A percentile compares a stretch with the other conserved stretches of the same genome.
These are phyloP conservation scores for Palythoa grandiflora DNA, from an alignment of 92 coral and sea anemone genomes.

Conservation along the genomic window DNA sequence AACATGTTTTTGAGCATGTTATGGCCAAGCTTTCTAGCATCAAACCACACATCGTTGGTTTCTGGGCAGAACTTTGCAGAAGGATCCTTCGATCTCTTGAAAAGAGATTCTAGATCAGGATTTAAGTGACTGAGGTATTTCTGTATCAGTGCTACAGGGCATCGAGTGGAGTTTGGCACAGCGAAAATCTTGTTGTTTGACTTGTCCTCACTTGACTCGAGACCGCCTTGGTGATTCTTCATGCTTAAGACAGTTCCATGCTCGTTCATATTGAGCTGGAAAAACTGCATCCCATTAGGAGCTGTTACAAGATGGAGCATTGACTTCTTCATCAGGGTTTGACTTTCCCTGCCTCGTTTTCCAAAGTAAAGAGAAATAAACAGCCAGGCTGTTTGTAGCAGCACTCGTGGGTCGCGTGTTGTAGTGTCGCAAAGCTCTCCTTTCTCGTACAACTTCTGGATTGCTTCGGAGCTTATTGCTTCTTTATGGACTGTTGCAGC, in stretches of 20 bases:
- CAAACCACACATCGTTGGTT: constrained; percentile 35
- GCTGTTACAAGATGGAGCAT: constrained; percentile 45
- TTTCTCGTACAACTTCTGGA: constrained; percentile 36
- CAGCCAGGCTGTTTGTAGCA: constrained; percentile 59
- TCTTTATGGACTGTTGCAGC: constrained; percentile 19
- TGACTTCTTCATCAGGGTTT: constrained; percentile 61
- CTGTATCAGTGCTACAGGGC: too few species aligned
- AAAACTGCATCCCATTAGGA: constrained; percentile 30
- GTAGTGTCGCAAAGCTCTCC: constrained; percentile 35
- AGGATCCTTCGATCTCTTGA: constrained; percentile 40
- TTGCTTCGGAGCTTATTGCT: constrained; percentile 24
- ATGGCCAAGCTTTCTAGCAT: constrained; percentile 22
- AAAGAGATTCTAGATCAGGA: constrained; percentile 28
- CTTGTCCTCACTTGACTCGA: constrained; percentile 55
- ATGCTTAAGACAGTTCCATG: constrained; percentile 35
- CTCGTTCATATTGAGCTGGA: constrained; percentile 50
- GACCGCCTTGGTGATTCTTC: constrained; percentile 62
- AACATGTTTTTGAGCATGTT: constrained; percentile 39
- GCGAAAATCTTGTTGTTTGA: constrained; percentile 52
- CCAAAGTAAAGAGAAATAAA: constrained; percentile 64
- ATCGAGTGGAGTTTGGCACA: neutral
- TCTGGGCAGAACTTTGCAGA: constrained; percentile 24
- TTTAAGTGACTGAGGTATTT: constrained; percentile 1
- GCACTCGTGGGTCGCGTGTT: constrained; percentile 36
- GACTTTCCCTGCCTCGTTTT: constrained; percentile 66